Base-by-base conservation (phyloP, 2,888 invertebrate species). In the Calliopum simillimum region DNA sequence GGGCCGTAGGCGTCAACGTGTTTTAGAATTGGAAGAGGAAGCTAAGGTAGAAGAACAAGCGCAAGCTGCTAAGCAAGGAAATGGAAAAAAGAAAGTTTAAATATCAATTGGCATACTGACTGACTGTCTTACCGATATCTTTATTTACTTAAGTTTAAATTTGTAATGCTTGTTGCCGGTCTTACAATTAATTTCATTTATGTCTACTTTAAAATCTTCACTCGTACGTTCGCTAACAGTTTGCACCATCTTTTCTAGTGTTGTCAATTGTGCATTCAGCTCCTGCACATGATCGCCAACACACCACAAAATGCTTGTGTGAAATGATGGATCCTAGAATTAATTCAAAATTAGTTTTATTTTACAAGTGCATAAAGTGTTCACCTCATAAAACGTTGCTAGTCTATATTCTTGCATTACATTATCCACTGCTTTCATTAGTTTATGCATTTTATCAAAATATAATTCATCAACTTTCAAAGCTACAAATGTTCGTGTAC, bases 301-400 rank as follows among this genome's bases (percentile, higher is more conserved):
- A 72, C 91, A 89, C 95, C 96, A 97, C 13, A 92, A 87, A 75
- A 96, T 87, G 82, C 96, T 96, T 79, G 94, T 89, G 81, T 97
- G 97, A 86, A 93, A 94, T 2, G 93, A 93, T 21, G 94, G 92
- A 81, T 93, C 88, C 95, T 95, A 84, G 76, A 89, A 89, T 25
- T 21, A 23, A 21, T 25, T 23, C 8, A 2, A 41, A 8, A 46
- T 8, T 58, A 23, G 23, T 11, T 23, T 46, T 46, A 8, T 51
- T 63, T n/a, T n/a, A 49, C 14, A 33, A 13, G 44, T 21, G 8
- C 8, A 14, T 46, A 21, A 61, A 63, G 8, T 33, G 75, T 81
- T 82, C 82, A 93, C 93, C 87, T 93, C 86, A 86, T 96, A 97
- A 87, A 94, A 97, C 73, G 87, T 86, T 47, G 92, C 91, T 74